These are phyloP conservation scores for Chelonus formosanus DNA, from an alignment of 2,888 invertebrate genomes.

Conservation along the genomic window DNA sequence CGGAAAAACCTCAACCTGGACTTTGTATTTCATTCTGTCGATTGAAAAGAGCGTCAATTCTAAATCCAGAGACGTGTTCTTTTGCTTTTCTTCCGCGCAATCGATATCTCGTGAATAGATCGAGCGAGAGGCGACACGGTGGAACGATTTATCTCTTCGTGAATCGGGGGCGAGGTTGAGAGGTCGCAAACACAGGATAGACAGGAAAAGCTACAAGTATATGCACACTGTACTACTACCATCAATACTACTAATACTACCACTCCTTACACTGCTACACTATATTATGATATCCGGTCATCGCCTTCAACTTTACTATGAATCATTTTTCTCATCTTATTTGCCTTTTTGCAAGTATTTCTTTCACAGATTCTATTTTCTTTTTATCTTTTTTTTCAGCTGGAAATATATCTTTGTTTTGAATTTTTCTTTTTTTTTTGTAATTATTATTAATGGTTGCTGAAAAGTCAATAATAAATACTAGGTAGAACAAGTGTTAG, in stretches of 20 bases:
- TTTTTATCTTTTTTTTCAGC: not conserved
- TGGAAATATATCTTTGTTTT: constrained; percentile 1
- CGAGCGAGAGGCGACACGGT: constrained; percentile 28
- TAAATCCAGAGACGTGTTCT: constrained; percentile 15
- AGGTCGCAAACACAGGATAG: constrained; percentile 23
- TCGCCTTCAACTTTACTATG: constrained; percentile 8
- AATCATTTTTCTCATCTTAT: constrained; percentile 8
- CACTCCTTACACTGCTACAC: no score
- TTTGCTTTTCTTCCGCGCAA: constrained; percentile 28
- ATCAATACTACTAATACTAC: not conserved
- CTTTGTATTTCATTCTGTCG: not conserved
- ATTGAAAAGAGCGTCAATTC: constrained; percentile 1
- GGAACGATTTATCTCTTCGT: constrained; percentile 28
- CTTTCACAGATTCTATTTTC: not conserved
- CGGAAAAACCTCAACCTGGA: constrained; percentile 12
- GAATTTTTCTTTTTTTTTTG: not conserved
- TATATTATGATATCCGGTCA: constrained; percentile 8
- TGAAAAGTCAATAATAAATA: no score
- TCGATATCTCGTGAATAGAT: constrained; percentile 33
- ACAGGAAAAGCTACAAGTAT: not conserved
- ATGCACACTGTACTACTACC: not conserved
- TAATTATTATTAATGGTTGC: not conserved
- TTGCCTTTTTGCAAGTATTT: not conserved
- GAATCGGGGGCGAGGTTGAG: constrained; percentile 25
- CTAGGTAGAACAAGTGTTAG: no score